Base-by-base conservation (phyloP, 2,888 invertebrate genomes). In the Dryobotodes eremita region DNA sequence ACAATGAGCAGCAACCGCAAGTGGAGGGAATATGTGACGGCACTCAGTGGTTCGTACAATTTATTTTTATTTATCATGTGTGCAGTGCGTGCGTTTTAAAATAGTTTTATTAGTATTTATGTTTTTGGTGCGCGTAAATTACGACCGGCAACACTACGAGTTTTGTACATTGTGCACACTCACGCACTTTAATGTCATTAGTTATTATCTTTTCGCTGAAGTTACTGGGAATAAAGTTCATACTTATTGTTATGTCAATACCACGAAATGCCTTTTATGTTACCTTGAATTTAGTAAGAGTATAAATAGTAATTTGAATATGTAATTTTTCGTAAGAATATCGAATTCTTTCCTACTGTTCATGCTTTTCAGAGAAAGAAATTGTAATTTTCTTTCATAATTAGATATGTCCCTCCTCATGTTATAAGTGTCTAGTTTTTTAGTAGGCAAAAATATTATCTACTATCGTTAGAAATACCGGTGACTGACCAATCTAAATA, bases 21-120 rank as follows among this genome's bases (percentile, higher is more conserved):
- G 89, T 96, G 96, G 96, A 96, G 96, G 90, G 96, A 97, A 93
- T 97, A 96, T 93, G 94, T 94, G 88, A 94, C 96, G 77, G 96
- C 96, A 86, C 94, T 97, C 93, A 96, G 96, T 92, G 96, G 96
- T 97, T 91, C 92, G 96, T 96, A 88, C 42, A 84, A 88, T 89
- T 90, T 90, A 90, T 90, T 89, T 90, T 90, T 88, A 86, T 88
- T 86, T 90, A 84, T 87, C 86, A 89, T 88, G 87, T 86, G 72
- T 74, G 46, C 31, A 65, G 71, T 85, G 78, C 66, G 79, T 73
- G 76, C 36, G 48, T 79, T 88, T 79, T 68, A 36, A 76, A 82
- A 86, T 82, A 72, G 79, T 79, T 80, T 74, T 80, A 59, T 80
- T 81, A 46, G 36, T 82, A 79, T 86, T 84, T 86, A 82, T 80